Evolutionary conservation across 1,140 invertebrate genomes (phyloP), one percentile per base, ranked within the genome.

Genomic region (Solenopsis fugax): DNA sequence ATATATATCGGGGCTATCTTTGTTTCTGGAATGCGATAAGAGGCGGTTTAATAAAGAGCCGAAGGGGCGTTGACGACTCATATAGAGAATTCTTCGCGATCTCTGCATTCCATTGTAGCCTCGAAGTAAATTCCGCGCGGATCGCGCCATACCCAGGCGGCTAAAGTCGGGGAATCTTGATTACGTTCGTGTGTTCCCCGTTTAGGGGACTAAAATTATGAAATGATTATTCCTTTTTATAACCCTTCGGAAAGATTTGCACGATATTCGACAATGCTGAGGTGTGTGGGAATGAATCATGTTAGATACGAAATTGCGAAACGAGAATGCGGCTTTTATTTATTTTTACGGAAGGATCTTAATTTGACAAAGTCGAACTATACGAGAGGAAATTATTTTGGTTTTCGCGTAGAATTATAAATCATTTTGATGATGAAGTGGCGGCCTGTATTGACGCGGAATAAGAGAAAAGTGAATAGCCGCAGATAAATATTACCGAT

Each of bases 41-140:
- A 87, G 73, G 29, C 90, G 92, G 87, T 94, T 95, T 95, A 95
- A 95, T 95, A 95, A 95, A 95, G 94, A 92, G 69, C 71, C 80
- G 86, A 90, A 81, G 48, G 67, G 64, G 87, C 87, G 72, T 85
- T 86, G 82, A 86, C 88, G 76, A 75, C 92, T 93, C 94, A 94
- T 94, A 94, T 95, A 93, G 91, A 86, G 90, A 91, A 95, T 95
- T 95, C 94, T 93, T 94, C 78, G 90, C 91, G 77, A 73, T 89
- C 91, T 78, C 62, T n/a, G 91, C 91, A 93, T 95, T 93, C 94
- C 92, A 56, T 67, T 54, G 64, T 69, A 58, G 54, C 85, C 80
- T 81, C 78, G 72, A 87, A 87, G 73, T 90, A 91, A 91, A 94
- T 94, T 93, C 93, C 85, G 81, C 72, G 21, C 72, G 86, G n/a